Evolutionary conservation across 2,113 vertebrate species (phyloP).

Genomic region (Rhegmatorhina hoffmannsi): DNA sequence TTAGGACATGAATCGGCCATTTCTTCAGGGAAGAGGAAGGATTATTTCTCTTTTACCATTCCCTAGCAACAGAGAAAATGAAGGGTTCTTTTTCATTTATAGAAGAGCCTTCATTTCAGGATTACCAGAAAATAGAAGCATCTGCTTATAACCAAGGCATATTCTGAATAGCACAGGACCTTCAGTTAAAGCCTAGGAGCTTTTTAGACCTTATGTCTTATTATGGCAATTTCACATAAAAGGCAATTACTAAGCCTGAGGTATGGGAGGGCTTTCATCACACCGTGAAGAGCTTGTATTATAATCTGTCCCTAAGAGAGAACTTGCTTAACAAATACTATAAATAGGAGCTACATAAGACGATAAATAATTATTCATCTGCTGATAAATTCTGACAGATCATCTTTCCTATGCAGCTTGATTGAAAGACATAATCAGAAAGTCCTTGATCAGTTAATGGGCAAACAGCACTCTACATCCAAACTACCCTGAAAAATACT

Average conservation of each 20-base stretch:
- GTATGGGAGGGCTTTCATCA: not conserved
- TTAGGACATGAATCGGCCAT: not conserved
- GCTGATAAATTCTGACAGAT: conserved; percentile 27
- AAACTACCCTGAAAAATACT: not conserved
- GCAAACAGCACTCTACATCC: not conserved
- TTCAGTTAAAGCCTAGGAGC: not conserved
- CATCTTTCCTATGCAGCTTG: not conserved
- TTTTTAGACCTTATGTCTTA: not conserved
- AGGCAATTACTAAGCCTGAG: not conserved
- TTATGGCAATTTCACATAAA: conserved; percentile 16
- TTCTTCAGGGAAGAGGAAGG: not conserved
- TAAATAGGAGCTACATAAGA: not conserved
- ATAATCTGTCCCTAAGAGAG: not conserved
- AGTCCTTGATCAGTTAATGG: conserved; percentile 20
- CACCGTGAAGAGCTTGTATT: not conserved
- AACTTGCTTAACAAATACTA: conserved; percentile 21
- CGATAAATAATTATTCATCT: conserved; percentile 26
- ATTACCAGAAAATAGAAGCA: not conserved
- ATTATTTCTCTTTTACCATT: not conserved
- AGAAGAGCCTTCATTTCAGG: conserved; percentile 15
- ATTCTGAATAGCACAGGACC: not conserved
- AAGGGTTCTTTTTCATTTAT: not conserved
- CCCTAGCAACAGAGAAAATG: conserved; percentile 33
- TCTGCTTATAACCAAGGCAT: not conserved
- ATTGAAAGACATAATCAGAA: conserved; percentile 23